Conservation (phyloP, 2,797 vertebrate genomes). For the Bovichtus diacanthus region DNA sequence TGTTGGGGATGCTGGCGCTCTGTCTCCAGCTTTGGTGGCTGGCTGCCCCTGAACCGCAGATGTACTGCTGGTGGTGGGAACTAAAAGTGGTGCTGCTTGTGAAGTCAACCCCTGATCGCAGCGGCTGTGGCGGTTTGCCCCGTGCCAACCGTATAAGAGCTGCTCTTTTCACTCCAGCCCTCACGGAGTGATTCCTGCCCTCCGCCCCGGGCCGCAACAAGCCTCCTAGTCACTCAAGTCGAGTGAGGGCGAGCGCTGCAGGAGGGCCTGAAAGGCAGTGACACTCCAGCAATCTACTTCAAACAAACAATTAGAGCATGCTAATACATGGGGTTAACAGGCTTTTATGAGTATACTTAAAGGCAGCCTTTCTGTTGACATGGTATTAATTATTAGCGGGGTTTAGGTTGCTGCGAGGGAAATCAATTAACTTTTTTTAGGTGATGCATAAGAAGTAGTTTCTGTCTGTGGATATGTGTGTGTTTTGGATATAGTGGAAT, state of each 20-base stretch:
- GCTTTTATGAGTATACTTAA: conserved; percentile 42
- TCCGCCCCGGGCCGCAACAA: conserved; percentile 42
- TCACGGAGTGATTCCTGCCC: conserved; percentile 62
- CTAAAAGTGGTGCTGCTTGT: conserved; percentile 45
- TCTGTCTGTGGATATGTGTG: neutral
- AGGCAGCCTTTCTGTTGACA: conserved; percentile 46
- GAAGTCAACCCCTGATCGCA: conserved; percentile 47
- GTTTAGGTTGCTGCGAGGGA: conserved; percentile 12
- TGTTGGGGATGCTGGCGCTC: conserved; percentile 8
- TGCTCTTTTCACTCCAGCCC: conserved; percentile 60
- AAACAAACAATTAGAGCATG: conserved; percentile 64
- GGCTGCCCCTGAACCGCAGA: conserved; percentile 35
- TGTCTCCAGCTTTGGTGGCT: conserved; percentile 39
- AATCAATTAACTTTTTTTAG: conserved; percentile 28
- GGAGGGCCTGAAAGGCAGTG: conserved; percentile 53
- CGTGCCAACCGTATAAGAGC: conserved; percentile 44
- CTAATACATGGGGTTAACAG: conserved; percentile 52
- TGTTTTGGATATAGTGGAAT: conserved; percentile 27
- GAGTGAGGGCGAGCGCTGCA: conserved; percentile 46
- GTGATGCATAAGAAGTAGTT: conserved; percentile 16
- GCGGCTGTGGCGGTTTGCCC: conserved; percentile 38
- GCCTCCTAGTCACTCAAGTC: conserved; percentile 63
- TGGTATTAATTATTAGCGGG: conserved; percentile 58
- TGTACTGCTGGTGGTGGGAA: conserved; percentile 47
- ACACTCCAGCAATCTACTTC: conserved; percentile 69